phyloP scores from a whole-genome alignment of 2,797 vertebrate genomes.

The Muscicapa striata region DNA sequence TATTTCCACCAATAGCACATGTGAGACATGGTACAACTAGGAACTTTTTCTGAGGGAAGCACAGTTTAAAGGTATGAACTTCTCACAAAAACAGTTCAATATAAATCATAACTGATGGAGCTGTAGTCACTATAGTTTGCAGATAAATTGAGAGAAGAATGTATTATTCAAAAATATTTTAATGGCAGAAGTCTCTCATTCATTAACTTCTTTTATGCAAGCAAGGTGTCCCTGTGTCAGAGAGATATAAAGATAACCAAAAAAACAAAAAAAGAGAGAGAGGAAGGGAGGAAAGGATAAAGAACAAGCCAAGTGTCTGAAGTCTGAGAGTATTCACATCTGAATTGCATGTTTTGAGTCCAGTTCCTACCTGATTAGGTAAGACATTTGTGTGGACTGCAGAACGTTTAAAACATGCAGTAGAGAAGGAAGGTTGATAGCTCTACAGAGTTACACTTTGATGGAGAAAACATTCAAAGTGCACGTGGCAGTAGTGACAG shows the following conservation, averaged over 20 bases:
- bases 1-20: background rate
- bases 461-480: background rate
- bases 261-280: background rate
- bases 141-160: background rate
- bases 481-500: background rate
- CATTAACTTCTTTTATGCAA: background rate
- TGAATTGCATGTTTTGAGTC: background rate
- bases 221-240: background rate
- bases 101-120: background rate
- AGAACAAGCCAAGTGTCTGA: background rate
- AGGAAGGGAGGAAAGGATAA: background rate
- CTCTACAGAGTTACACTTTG: background rate
- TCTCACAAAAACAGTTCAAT: background rate
- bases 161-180: background rate
- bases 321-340: background rate
- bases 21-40: background rate
- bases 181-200: background rate
- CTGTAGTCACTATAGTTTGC: background rate
- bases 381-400: background rate
- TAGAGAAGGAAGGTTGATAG: background rate
- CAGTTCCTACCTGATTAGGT: background rate
- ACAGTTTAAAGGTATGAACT: background rate
- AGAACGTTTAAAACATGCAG: background rate
- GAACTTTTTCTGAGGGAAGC: background rate
- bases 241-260: background rate